phyloP scores from a whole-genome alignment of 2,113 vertebrate genomes.

The Pelodiscus sinensis region DNA sequence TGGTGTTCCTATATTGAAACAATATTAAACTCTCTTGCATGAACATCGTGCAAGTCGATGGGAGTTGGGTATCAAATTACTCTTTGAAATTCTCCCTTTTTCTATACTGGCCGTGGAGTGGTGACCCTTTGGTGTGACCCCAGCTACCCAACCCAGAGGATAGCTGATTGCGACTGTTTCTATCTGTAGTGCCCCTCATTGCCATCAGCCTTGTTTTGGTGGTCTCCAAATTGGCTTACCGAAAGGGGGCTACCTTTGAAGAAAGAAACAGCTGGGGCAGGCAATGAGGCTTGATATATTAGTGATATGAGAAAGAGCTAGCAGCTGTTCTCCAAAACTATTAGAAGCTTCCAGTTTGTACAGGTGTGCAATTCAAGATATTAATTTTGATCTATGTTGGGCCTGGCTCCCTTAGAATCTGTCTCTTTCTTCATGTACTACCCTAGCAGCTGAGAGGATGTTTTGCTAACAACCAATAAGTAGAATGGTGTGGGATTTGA shows the following conservation, averaged over 20 bases:
- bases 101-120: neutral
- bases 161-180: neutral
- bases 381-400: neutral
- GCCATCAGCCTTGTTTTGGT: neutral
- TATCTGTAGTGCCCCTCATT: rapidly evolving
- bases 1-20: neutral
- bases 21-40: neutral
- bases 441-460: neutral
- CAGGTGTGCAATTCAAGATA: neutral
- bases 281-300: neutral
- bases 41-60: neutral
- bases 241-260: neutral
- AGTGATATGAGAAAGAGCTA: neutral
- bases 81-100: constrained; percentile 1
- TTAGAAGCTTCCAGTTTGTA: neutral
- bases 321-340: neutral
- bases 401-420: neutral
- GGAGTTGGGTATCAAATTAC: neutral
- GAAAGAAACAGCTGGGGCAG: neutral
- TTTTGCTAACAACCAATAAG: neutral
- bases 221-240: neutral
- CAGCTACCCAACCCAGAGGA: neutral
- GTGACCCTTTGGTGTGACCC: neutral
- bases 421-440: neutral
- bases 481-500: neutral